Base-by-base conservation (phyloP, 2,888 invertebrate genomes). In the Amiota mariae region DNA sequence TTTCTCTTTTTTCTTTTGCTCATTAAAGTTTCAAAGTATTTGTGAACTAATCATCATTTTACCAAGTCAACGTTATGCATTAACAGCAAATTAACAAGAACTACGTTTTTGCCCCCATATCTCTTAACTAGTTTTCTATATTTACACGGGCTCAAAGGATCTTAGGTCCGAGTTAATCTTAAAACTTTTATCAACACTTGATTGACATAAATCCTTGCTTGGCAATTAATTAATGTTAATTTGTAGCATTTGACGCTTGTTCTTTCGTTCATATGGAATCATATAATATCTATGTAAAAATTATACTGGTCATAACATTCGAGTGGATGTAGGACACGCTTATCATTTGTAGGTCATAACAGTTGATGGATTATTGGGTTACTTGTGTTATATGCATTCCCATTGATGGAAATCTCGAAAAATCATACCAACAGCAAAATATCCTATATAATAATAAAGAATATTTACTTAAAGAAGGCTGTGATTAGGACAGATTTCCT, bases 141-240 rank as follows among this genome's bases (percentile, higher is more conserved):
- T 36, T 36, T 36, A 36, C 36, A 2, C 3, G 36, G 36, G 8
- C 36, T 36, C 54, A 11, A 13, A 54, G 15, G 13, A 8, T 54
- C 54, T 54, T 54, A 9, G 11, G 12, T 54, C 15, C 54, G n/a
- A 15, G 54, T 15, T 15, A 54, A 36, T 36, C n/a, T 13, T 15
- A 54, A 13, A 54, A 54, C n/a, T 54, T 54, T 54, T 20, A 18
- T 20, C 63, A 63, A 36, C 63, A 63, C 63, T 63, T 63, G 63
- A 63, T 63, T 63, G 63, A 15, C 46, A 46, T 15, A 63, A 46
- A 63, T 63, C 63, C 63, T 63, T 63, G 24, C 46, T 63, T 12
- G 59, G 6, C 24, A 63, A 63, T 46, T 63, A 63, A 63, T 63
- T 63, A 63, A 63, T 63, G 63, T 13, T 63, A 63, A 63, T 63